These are phyloP conservation scores for Oreochromis aureus DNA, from an alignment of 2,113 vertebrate species.

Conservation along the genomic window DNA sequence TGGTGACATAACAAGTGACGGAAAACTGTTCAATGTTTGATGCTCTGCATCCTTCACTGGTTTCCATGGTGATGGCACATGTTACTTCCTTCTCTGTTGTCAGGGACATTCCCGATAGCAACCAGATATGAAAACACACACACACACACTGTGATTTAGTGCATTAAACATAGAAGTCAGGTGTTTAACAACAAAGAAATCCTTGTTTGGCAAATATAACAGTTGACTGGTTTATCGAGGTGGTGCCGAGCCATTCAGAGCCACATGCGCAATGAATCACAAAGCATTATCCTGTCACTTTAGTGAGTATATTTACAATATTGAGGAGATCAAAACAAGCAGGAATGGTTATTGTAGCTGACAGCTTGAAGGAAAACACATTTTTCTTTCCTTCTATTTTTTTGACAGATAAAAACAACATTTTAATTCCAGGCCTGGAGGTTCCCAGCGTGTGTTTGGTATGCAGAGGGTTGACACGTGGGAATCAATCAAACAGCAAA, in stretches of 20 bases:
- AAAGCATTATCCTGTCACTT: constrained; percentile 2
- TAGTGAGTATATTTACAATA: neutral
- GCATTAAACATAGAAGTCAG: neutral
- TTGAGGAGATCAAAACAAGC: neutral
- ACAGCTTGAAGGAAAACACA: neutral
- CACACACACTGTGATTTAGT: neutral
- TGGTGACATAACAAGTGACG: constrained; percentile 28
- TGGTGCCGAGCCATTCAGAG: neutral
- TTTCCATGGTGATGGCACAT: constrained; percentile 27
- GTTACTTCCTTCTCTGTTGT: constrained; percentile 6
- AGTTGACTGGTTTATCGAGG: constrained; percentile 21
- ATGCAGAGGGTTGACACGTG: neutral
- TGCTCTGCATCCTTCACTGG: constrained; percentile 5
- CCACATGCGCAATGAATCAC: neutral
- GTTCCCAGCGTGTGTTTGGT: neutral
- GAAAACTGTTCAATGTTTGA: constrained; percentile 18
- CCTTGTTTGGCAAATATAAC: neutral
- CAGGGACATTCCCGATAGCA: constrained; percentile 29
- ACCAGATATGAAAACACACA: neutral
- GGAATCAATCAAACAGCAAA: neutral
- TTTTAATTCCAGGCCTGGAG: constrained; percentile 40
- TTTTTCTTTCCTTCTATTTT: neutral
- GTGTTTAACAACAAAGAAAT: constrained; percentile 16
- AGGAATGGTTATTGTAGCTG: neutral
- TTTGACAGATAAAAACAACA: constrained; percentile 9